Base-by-base conservation (phyloP, 2,888 invertebrate genomes). In the Hypena proboscidalis region DNA sequence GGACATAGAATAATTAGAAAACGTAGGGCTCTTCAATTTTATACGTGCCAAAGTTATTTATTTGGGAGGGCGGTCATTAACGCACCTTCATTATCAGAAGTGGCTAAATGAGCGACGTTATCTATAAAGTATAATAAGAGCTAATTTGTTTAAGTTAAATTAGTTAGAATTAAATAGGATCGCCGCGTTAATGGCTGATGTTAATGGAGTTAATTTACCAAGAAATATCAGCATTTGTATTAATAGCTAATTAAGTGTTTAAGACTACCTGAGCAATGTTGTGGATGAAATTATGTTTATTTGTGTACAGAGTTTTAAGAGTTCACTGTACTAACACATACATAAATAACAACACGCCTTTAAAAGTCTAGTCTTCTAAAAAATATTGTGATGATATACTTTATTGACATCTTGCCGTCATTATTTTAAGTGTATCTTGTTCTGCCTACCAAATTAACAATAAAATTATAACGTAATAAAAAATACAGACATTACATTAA, bases 31-130 rank as follows among this genome's bases (percentile, higher is more conserved):
- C 3, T 31, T 30, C 27, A 1, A 15, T 38, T 58, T 34, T 59
- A 58, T 53, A 58, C 8, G 14, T 46, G 31, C 17, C 36, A 29
- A 43, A 42, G 11, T 25, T 14, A 20, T 22, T 26, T 36, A 36
- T 34, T 32, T n/a, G 4, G 19, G 20, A 20, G 27, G 29, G 33
- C 15, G 37, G 35, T 13, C 31, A 45, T 62, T 53, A 52, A 53
- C 17, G 35, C 20, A 41, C 45, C 40, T 40, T 54, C 46, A 50
- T 58, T 60, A 63, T 20, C 21, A 31, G 11, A 26, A 43, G 38
- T 43, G 31, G 30, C 40, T 41, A 22, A 59, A 41, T 43, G 53
- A 42, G 17, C 33, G 9, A 32, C 23, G 15, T 49, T 36, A 62
- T 39, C 36, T 11, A 53, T 44, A n/a, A 41, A 51, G 20, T 37